These are phyloP conservation scores for Lerema accius DNA, from an alignment of 1,140 invertebrate species.

Conservation along the genomic window DNA sequence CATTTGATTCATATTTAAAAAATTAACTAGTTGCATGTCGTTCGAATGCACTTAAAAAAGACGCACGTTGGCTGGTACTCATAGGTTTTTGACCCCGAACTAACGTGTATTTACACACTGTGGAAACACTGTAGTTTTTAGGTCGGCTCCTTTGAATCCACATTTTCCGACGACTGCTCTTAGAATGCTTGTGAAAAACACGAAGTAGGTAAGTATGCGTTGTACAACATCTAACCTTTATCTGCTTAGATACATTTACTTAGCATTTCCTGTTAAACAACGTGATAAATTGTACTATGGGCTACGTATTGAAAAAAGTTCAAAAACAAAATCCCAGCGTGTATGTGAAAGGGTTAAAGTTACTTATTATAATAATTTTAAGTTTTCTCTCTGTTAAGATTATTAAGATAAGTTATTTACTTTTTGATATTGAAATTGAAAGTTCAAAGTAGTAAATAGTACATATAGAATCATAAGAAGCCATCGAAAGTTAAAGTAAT, in stretches of 20 bases:
- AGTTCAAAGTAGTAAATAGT: no score
- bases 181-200: constrained; percentile 31
- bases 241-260: constrained; percentile 1
- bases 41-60: constrained; percentile 16
- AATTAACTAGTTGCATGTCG: not conserved
- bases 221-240: constrained; percentile 22
- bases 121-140: constrained; percentile 30
- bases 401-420: no score
- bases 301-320: no score
- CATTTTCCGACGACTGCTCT: constrained; percentile 34
- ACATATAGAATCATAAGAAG: no score
- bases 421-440: no score
- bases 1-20: not conserved
- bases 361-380: no score
- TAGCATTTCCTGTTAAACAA: no score
- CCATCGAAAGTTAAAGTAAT: no score
- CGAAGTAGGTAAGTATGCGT: constrained; percentile 11
- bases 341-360: no score
- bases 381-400: no score
- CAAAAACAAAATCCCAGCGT: no score
- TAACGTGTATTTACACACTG: constrained; percentile 23
- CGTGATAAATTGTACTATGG: no score
- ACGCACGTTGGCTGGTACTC: constrained; percentile 2
- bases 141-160: constrained; percentile 33
- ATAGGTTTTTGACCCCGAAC: constrained; percentile 13